These are phyloP conservation scores for Sesamia inferens DNA, from an alignment of 2,888 invertebrate genomes.

Conservation along the genomic window DNA sequence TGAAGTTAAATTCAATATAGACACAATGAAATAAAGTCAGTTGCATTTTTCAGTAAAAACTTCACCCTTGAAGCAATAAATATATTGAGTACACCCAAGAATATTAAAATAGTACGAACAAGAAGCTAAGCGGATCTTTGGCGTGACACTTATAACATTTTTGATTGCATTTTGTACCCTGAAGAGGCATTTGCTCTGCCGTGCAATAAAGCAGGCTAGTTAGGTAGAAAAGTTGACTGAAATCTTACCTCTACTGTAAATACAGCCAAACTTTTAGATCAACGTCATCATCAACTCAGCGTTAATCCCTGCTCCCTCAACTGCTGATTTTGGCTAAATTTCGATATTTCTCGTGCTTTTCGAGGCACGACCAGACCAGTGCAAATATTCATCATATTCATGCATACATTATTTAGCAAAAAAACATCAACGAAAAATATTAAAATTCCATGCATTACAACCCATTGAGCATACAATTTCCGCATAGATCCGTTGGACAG, in stretches of 20 bases:
- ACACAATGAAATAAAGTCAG: neutral
- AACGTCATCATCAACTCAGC: no score
- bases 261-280: no score
- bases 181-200: neutral
- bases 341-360: no score
- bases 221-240: neutral
- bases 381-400: no score
- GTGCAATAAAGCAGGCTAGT: neutral
- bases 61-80: no score
- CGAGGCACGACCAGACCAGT: no score
- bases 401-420: no score
- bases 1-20: neutral
- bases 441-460: slow-evolving; percentile 4
- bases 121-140: neutral
- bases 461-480: slow-evolving; percentile 13
- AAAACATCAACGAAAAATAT: neutral
- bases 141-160: neutral
- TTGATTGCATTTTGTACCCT: neutral
- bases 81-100: neutral
- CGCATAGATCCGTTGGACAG: slow-evolving; percentile 60
- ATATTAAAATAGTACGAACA: neutral
- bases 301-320: no score
- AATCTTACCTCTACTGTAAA: neutral
- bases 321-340: no score
- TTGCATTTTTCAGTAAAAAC: no score